Evolutionary conservation across 2,888 invertebrate species (phyloP).

Genomic region (Melinaea menophilus): DNA sequence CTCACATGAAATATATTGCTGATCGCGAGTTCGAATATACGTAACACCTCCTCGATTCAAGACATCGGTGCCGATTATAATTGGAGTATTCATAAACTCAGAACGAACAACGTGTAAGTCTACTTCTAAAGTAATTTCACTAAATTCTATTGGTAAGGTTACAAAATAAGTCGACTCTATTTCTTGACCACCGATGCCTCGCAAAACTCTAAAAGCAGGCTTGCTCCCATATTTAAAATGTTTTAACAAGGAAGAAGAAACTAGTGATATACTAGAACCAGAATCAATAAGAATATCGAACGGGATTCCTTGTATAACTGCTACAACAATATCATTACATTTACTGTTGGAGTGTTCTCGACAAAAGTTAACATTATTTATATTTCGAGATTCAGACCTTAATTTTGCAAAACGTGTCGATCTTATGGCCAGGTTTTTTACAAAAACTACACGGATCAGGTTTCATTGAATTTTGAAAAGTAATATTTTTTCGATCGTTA

Average conservation of each 20-base stretch:
- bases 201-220: background rate
- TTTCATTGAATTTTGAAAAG: too few species aligned
- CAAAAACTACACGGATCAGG: too few species aligned
- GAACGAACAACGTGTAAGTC: slow-evolving; percentile 6
- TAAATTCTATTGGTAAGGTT: slow-evolving; percentile 7
- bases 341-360: too few species aligned
- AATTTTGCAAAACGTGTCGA: too few species aligned
- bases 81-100: slow-evolving; percentile 5
- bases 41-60: background rate
- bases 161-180: slow-evolving; percentile 2
- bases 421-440: too few species aligned
- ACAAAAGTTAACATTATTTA: too few species aligned
- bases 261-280: background rate
- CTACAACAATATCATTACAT: too few species aligned
- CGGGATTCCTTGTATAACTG: too few species aligned
- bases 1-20: background rate
- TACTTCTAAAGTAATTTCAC: slow-evolving; percentile 10
- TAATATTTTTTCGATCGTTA: too few species aligned
- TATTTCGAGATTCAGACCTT: too few species aligned
- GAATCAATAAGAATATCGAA: too few species aligned
- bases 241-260: slow-evolving; percentile 9
- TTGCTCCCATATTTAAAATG: background rate
- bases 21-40: background rate
- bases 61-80: slow-evolving; percentile 1
- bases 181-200: slow-evolving; percentile 1